Evolutionary conservation across 2,797 vertebrate genomes (phyloP).

Genomic region (Austrolebias charrua): DNA sequence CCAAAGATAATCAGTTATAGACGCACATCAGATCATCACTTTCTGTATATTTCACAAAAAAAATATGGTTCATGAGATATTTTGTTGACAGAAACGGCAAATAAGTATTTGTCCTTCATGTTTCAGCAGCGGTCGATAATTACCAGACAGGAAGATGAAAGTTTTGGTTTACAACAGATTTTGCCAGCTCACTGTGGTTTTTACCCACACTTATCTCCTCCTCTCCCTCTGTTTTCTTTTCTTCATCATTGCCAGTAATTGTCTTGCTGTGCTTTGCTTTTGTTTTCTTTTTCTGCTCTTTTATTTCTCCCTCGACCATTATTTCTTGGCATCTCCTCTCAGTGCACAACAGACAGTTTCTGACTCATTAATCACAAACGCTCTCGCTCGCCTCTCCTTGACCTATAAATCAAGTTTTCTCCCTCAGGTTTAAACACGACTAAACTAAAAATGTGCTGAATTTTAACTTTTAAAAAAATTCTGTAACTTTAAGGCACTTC

Average conservation of each 20-base stretch:
- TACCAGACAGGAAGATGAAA: no score
- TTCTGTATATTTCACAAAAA: no score
- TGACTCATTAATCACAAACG: slow-evolving; percentile 37
- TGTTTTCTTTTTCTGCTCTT: not conserved
- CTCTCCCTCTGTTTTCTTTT: not conserved
- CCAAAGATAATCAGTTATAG: no score
- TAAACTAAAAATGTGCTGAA: slow-evolving; percentile 2
- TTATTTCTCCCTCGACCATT: not conserved
- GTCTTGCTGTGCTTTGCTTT: slow-evolving; percentile 5
- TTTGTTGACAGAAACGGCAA: no score
- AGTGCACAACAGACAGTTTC: slow-evolving; percentile 37
- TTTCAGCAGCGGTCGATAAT: no score
- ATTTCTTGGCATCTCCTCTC: slow-evolving; percentile 3
- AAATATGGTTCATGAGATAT: no score
- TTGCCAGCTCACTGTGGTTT: not conserved
- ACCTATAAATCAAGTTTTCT: slow-evolving; percentile 30
- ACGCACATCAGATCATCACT: no score
- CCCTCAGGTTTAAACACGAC: slow-evolving; percentile 37
- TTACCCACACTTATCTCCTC: not conserved
- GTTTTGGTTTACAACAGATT: not conserved
- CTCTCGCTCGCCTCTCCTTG: slow-evolving; percentile 16
- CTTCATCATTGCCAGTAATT: not conserved
- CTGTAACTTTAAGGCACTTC: slow-evolving; percentile 22
- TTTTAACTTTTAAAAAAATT: slow-evolving; percentile 7
- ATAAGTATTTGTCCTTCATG: no score